Conservation (phyloP, 2,113 vertebrate genomes). For the Triplophysa siluroides region DNA sequence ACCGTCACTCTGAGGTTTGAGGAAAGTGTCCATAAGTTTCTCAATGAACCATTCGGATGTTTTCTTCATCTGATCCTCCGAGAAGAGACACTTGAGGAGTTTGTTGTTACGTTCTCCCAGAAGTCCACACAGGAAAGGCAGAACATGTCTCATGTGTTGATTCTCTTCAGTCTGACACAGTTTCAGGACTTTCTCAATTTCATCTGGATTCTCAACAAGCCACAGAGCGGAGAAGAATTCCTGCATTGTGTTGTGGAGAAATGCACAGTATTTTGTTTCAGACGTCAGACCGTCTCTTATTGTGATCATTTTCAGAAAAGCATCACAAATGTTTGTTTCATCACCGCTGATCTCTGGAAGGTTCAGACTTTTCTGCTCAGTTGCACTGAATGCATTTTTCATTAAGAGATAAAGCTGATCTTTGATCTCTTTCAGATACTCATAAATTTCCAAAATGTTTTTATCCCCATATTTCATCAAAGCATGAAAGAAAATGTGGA, state of each 20-base stretch:
- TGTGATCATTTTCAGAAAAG: slow-evolving; percentile 32
- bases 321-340: neutral
- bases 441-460: neutral
- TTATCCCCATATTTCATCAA: slow-evolving; percentile 22
- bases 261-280: neutral
- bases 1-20: neutral
- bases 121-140: slow-evolving; percentile 53
- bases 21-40: slow-evolving; percentile 31
- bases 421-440: neutral
- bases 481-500: slow-evolving; percentile 26
- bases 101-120: slow-evolving; percentile 25
- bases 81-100: slow-evolving; percentile 37
- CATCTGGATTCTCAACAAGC: slow-evolving; percentile 38
- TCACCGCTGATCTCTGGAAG: neutral
- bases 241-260: slow-evolving; percentile 58
- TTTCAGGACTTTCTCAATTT: slow-evolving; percentile 44
- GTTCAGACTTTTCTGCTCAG: slow-evolving; percentile 24
- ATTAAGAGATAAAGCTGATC: slow-evolving; percentile 7
- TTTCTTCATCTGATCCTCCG: slow-evolving; percentile 37
- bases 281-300: neutral
- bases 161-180: slow-evolving; percentile 29
- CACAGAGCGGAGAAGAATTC: slow-evolving; percentile 55
- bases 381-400: slow-evolving; percentile 31
- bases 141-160: slow-evolving; percentile 51
- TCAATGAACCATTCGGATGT: slow-evolving; percentile 1